Evolutionary conservation across 2,113 vertebrate genomes (phyloP).

Genomic region (Podarcis raffonei): DNA sequence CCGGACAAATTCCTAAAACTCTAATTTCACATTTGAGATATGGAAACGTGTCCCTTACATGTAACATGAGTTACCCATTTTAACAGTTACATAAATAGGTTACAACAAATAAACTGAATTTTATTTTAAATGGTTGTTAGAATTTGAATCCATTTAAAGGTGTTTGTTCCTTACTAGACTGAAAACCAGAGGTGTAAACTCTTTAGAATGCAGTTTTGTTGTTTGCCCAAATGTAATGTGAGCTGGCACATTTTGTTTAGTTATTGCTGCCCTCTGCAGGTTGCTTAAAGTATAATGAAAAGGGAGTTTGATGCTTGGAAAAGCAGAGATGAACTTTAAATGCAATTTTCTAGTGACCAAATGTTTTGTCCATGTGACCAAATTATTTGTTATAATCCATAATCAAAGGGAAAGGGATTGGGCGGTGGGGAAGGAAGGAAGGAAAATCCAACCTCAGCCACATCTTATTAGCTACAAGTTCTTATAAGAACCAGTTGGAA

Average conservation of each 20-base stretch:
- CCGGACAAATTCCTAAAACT: neutral
- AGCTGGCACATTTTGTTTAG: constrained; percentile 40
- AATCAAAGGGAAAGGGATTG: no score
- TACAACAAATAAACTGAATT: neutral
- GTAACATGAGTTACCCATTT: neutral
- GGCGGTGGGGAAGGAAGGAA: no score
- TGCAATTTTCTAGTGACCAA: neutral
- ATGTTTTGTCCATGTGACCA: neutral
- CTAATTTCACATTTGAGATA: neutral
- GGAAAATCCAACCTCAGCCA: no score
- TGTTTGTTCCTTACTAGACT: neutral
- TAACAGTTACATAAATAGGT: neutral
- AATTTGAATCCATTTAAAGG: neutral
- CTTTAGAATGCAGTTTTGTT: neutral
- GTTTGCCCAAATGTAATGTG: neutral
- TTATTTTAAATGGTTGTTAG: neutral
- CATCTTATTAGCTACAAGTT: no score
- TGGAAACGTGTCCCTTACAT: neutral
- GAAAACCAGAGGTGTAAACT: neutral
- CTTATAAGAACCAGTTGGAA: no score
- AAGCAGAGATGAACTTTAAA: neutral
- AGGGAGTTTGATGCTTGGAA: neutral
- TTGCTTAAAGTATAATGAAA: neutral
- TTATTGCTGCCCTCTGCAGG: constrained; percentile 48
- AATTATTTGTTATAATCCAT: neutral